Base-by-base conservation (phyloP, 2,888 invertebrate genomes). In the Anarsia innoxiella region DNA sequence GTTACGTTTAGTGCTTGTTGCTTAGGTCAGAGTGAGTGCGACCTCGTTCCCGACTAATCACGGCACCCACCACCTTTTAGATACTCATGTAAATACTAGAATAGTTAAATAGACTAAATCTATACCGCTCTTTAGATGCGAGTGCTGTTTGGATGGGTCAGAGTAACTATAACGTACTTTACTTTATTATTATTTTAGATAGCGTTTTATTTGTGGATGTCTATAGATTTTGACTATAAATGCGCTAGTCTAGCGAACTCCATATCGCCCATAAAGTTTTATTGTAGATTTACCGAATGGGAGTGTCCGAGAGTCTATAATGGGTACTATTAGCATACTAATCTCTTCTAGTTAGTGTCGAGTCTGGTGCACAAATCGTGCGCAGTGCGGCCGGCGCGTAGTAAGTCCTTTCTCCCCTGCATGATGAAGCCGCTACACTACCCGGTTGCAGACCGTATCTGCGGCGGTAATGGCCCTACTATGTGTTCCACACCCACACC, bases 81-180 rank as follows among this genome's bases (percentile, higher is more conserved):
- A 65, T 51, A 49, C 49, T 65, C 56, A 59, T 73, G 62, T 73
- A 70, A 63, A 66, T 61, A 61, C 51, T 80, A 80, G 77, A 51
- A 62, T 77, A 80, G 76, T 54, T 49, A 41, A 59, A 58, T 78
- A 78, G 76, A 47, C 32, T 45, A 53, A 49, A 40, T 49, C 35
- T 55, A 49, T 52, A 48, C 51, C 59, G 67, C 62, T 62, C 64
- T 59, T 52, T 70, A 73, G 56, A 57, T 61, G 56, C 59, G 68
- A 70, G 69, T 77, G 74, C 72, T 73, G 63, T 76, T 77, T 79
- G 84, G 84, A 84, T 84, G 84, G 73, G 85, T 85, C 84, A 83
- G 82, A 78, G n/a, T n/a, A n/a, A 59, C 48, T 60, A 56, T 66
- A 69, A 51, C 25, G 59, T 69, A 56, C 40, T 41, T 56, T 56